Evolutionary conservation across 2,113 vertebrate species (phyloP).

Genomic region (Hylia prasina): DNA sequence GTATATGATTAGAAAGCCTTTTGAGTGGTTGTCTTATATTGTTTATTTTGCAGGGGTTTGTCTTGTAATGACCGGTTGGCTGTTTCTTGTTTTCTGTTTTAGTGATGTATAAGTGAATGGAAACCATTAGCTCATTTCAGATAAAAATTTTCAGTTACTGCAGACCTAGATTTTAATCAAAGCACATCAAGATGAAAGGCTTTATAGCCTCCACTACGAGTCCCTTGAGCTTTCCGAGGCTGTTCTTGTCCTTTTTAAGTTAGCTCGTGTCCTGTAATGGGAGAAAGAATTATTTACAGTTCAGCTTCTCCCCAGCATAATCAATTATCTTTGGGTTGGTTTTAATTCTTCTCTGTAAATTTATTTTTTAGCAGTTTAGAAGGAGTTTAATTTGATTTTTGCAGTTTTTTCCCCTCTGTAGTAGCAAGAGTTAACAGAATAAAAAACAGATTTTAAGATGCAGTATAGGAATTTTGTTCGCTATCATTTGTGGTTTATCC

Average conservation of each 20-base stretch:
- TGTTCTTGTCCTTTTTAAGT: slow-evolving; percentile 17
- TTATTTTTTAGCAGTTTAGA: background rate
- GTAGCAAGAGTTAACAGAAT: slow-evolving; percentile 67
- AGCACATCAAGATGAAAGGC: slow-evolving; percentile 41
- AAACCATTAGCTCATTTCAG: background rate
- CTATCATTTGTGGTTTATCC: slow-evolving; percentile 71
- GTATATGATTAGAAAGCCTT: background rate
- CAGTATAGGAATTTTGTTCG: slow-evolving; percentile 56
- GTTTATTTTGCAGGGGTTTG: background rate
- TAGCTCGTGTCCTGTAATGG: background rate
- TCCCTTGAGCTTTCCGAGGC: slow-evolving; percentile 25
- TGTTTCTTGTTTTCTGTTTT: background rate
- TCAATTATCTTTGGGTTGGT: background rate
- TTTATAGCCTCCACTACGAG: background rate
- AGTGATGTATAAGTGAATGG: background rate
- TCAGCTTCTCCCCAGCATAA: background rate
- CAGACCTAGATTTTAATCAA: slow-evolving; percentile 53
- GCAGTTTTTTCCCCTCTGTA: background rate
- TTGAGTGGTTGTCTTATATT: background rate
- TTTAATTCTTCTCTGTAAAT: background rate
- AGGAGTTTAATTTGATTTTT: background rate
- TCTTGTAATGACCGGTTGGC: background rate
- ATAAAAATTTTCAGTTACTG: background rate
- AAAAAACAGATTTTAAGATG: slow-evolving; percentile 46
- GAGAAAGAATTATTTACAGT: slow-evolving; percentile 11